Conservation (phyloP, 2,797 vertebrate species). For the Erithacus rubecula region DNA sequence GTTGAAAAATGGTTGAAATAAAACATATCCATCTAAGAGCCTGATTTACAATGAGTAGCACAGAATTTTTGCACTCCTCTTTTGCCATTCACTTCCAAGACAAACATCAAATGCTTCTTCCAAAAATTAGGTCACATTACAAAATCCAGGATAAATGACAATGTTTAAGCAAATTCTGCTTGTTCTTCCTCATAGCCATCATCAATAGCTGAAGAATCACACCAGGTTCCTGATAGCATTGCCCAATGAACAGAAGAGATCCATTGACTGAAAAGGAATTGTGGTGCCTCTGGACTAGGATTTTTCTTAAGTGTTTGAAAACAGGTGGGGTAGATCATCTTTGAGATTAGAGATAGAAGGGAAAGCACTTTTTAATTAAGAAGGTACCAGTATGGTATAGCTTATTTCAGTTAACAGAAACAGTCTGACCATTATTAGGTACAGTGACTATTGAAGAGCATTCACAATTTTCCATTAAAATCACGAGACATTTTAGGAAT, state of each 20-base stretch:
- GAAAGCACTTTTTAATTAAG: background rate
- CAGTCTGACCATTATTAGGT: no score
- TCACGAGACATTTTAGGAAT: background rate
- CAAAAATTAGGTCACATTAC: background rate
- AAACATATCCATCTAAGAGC: background rate
- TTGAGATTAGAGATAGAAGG: background rate
- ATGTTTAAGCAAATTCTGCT: background rate
- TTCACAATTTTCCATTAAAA: background rate
- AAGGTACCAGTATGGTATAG: background rate
- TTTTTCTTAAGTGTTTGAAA: background rate
- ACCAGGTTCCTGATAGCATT: fast-evolving
- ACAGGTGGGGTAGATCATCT: background rate
- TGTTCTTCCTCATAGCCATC: background rate
- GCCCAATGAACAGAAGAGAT: background rate
- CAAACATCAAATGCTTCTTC: background rate
- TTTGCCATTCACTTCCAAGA: background rate
- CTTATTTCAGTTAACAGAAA: background rate
- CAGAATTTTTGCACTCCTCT: fast-evolving
- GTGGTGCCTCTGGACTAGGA: background rate
- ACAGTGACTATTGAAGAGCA: background rate
- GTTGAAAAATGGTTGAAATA: background rate
- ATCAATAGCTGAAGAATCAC: background rate
- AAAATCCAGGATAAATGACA: background rate
- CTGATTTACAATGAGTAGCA: background rate
- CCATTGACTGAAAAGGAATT: background rate